phyloP scores from a whole-genome alignment of 2,797 vertebrate species.

The Fringilla coelebs region DNA sequence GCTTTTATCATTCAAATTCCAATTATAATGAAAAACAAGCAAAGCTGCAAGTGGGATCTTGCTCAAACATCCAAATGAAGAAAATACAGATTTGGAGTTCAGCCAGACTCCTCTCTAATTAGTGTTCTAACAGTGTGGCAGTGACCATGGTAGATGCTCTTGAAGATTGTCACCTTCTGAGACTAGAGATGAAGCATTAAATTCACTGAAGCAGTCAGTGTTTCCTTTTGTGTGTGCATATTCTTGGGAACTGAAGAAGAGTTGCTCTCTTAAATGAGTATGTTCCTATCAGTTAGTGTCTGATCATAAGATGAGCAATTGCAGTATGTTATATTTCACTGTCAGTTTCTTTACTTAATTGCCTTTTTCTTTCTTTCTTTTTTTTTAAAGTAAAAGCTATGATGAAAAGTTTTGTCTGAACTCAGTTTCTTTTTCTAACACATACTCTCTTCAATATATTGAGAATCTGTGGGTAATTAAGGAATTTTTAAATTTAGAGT shows the following conservation, averaged over 20 bases:
- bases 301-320: background rate
- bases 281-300: background rate
- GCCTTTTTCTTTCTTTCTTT: background rate
- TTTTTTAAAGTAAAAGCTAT: background rate
- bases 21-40: background rate
- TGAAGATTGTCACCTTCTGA: background rate
- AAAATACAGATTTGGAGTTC: background rate
- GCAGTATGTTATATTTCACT: background rate
- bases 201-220: background rate
- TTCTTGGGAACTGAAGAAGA: background rate
- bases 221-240: background rate
- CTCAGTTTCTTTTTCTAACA: background rate
- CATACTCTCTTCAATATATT: background rate
- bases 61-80: background rate
- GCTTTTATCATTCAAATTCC: background rate
- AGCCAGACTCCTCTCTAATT: background rate
- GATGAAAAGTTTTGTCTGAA: background rate
- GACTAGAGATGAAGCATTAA: background rate
- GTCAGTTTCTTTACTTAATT: background rate
- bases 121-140: background rate
- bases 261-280: background rate
- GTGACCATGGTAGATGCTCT: background rate
- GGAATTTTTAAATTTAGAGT: background rate
- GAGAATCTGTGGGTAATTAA: slow-evolving; percentile 13
- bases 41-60: background rate